Percentiles rank a stretch among this genome's conserved stretches.
These are phyloP conservation scores for Anoplolepis gracilipes DNA, from an alignment of 1,140 invertebrate genomes.

Conservation along the genomic window DNA sequence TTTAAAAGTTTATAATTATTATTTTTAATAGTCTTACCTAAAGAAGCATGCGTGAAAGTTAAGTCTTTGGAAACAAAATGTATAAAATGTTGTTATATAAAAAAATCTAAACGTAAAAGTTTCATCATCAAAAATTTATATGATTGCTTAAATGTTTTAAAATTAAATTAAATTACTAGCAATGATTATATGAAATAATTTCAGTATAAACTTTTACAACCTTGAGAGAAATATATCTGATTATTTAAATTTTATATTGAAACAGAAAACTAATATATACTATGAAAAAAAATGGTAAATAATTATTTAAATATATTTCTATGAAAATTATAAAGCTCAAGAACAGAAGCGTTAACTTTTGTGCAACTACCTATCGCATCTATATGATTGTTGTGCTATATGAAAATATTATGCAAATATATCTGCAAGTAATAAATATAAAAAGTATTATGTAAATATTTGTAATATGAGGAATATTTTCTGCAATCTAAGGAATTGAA, in stretches of 20 bases:
- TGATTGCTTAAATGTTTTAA: neutral
- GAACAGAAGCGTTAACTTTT: neutral
- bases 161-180: neutral
- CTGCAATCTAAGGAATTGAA: constrained; percentile 14
- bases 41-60: constrained; percentile 33
- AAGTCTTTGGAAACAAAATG: constrained; percentile 5
- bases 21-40: constrained; percentile 31
- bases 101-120: neutral
- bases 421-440: constrained; percentile 4
- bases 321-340: neutral
- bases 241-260: neutral
- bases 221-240: neutral
- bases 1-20: constrained; percentile 52
- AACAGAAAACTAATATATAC: neutral
- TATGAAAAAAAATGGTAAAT: neutral
- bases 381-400: neutral
- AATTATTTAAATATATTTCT: neutral
- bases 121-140: neutral
- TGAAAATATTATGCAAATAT: neutral
- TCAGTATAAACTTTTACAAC: neutral
- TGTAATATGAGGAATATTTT: neutral
- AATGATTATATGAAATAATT: constrained; percentile 2
- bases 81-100: neutral
- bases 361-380: neutral
- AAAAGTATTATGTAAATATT: neutral